Evolutionary conservation across 2,888 invertebrate genomes (phyloP), one percentile per base, ranked within the genome.

Genomic region (Sabellastarte sp.): DNA sequence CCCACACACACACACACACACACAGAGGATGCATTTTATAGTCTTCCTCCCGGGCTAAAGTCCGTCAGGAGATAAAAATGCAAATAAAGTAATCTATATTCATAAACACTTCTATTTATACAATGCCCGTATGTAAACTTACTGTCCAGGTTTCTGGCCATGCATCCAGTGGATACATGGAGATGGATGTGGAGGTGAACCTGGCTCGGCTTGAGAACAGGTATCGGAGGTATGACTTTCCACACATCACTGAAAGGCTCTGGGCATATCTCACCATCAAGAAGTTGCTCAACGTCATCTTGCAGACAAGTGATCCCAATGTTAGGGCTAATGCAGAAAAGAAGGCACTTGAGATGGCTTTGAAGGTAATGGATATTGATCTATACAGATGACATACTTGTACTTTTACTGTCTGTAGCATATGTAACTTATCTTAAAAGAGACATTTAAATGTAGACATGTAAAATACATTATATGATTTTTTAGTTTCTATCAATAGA

Each of bases 261-360:
- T 77, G 78, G 77, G 76, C 75, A 3, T 77, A 76, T 57, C 63
- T 76, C n/a, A 76, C 76, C 1, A 76, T 78, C 5, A 77, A 75
- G 57, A 74, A 76, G 51, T 59, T 75, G 4, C 50, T 77, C 55
- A 66, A 74, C 24, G 69, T 73, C 57, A 63, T 67, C 4, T 65
- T 71, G 1, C 71, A 70, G 26, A 68, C 71, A 4, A 66, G 68
- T 5, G 72, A 73, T 57, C 33, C 52, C 1, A 60, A 68, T 1
- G 66, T 70, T 3, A 73, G 71, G 63, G 64, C 68, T 2, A 64
- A 69, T 5, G 58, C 76, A 4, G 72, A 72, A 59, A 30, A 64
- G 3, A 65, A 70, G 26, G 75, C 75, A 3, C 61, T 74, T 20
- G 55, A 67, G 28, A 58, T 78, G 32, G 76, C 77, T 5, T 63